Conservation (phyloP, 2,797 vertebrate species). For the Rhyacichthys aspro region DNA sequence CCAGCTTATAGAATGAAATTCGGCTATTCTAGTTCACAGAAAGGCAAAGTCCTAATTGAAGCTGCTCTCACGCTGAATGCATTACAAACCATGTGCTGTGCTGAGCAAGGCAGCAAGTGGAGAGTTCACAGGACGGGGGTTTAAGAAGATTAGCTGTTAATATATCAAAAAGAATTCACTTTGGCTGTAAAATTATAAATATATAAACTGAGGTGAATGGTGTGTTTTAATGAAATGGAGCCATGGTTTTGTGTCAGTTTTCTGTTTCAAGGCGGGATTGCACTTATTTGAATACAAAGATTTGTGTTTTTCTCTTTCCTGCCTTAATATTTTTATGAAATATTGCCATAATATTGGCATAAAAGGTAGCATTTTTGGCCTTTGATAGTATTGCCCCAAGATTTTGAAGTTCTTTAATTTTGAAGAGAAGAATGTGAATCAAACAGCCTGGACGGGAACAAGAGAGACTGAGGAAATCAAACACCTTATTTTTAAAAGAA, state of each 20-base stretch:
- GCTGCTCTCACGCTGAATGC: conserved; percentile 81
- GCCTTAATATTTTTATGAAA: conserved; percentile 70
- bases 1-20: conserved; percentile 77
- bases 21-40: conserved; percentile 84
- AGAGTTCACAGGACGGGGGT: too few relatives aligned
- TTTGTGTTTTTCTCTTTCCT: conserved; percentile 54
- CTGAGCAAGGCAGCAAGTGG: too few relatives aligned
- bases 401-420: conserved; percentile 68
- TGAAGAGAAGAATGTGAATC: conserved; percentile 74
- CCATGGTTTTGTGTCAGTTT: too few relatives aligned
- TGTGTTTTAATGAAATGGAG: too few relatives aligned
- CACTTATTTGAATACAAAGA: conserved; percentile 47
- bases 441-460: conserved; percentile 55
- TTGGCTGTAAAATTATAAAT: too few relatives aligned
- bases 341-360: conserved; percentile 58
- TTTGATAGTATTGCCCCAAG: conserved; percentile 58
- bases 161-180: too few relatives aligned
- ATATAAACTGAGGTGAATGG: too few relatives aligned
- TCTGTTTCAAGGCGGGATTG: conserved; percentile 53
- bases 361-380: conserved; percentile 72
- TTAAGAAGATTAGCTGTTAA: too few relatives aligned
- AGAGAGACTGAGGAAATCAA: conserved; percentile 70
- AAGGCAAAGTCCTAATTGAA: conserved; percentile 83
- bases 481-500: conserved; percentile 65
- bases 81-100: conserved; percentile 70